phyloP scores from a whole-genome alignment of 2,113 vertebrate genomes.

The Corythornis vintsioides region DNA sequence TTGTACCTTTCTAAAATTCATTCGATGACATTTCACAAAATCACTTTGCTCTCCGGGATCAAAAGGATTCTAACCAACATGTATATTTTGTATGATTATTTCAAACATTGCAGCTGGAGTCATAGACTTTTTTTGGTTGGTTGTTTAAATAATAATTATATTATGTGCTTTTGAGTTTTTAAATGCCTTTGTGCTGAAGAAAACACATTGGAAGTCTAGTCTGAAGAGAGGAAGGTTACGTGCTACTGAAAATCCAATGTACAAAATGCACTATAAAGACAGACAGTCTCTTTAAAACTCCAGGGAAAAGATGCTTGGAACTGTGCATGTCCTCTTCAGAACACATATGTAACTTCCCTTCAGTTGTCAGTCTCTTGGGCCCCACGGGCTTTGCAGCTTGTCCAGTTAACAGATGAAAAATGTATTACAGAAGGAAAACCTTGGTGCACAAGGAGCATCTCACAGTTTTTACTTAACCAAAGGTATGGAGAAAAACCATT shows the following conservation, averaged over 20 bases:
- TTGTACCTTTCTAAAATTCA: slow-evolving; percentile 81
- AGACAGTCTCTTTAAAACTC: slow-evolving; percentile 20
- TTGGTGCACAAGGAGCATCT: background rate
- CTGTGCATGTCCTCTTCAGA: slow-evolving; percentile 35
- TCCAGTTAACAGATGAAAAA: slow-evolving; percentile 4
- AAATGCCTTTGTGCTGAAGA: slow-evolving; percentile 71
- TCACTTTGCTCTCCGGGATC: slow-evolving; percentile 77
- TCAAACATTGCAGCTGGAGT: slow-evolving; percentile 75
- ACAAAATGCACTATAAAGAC: slow-evolving; percentile 27
- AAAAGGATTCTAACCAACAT: slow-evolving; percentile 82
- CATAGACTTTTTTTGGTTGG: slow-evolving; percentile 65
- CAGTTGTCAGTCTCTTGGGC: background rate
- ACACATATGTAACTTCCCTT: slow-evolving; percentile 7
- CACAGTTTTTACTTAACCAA: slow-evolving; percentile 16
- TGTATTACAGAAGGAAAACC: background rate
- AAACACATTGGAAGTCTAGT: slow-evolving; percentile 59
- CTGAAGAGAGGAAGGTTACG: slow-evolving; percentile 37
- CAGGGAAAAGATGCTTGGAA: background rate
- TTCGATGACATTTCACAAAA: slow-evolving; percentile 78
- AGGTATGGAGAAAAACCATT: background rate
- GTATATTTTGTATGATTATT: slow-evolving; percentile 91
- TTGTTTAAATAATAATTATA: slow-evolving; percentile 73
- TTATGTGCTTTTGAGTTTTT: slow-evolving; percentile 75
- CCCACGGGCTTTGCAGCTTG: background rate
- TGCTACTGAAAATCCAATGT: slow-evolving; percentile 42